phyloP scores from a whole-genome alignment of 2,888 invertebrate species.

The Troides oblongomaculatus region DNA sequence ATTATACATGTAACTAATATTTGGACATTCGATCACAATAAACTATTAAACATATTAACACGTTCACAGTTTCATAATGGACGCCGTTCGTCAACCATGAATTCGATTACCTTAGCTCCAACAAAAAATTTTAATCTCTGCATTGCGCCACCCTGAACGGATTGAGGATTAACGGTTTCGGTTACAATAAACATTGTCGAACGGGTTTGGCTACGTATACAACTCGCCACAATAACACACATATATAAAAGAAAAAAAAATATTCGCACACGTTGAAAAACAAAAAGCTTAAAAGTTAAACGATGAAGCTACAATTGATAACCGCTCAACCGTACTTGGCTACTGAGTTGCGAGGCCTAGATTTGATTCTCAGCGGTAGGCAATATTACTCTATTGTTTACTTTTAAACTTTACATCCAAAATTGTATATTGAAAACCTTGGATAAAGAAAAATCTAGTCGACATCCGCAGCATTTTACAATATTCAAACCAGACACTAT shows the following conservation, averaged over 20 bases:
- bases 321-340: background rate
- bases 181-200: constrained; percentile 62
- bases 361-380: background rate
- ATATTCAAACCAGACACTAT: too few species aligned
- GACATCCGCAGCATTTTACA: too few species aligned
- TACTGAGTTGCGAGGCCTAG: background rate
- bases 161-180: constrained; percentile 75
- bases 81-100: background rate
- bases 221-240: background rate
- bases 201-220: constrained; percentile 9
- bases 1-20: background rate
- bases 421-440: background rate
- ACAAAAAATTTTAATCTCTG: constrained; percentile 26
- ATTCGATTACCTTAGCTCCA: constrained; percentile 3
- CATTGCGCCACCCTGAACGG: constrained; percentile 68
- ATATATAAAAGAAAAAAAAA: background rate
- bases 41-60: background rate
- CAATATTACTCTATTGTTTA: background rate
- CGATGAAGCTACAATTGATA: background rate
- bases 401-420: background rate
- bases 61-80: background rate
- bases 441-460: background rate
- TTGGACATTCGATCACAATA: background rate
- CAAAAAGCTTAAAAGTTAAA: background rate
- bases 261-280: background rate